phyloP scores from a whole-genome alignment of 2,113 vertebrate species.

The Ochotona princeps region DNA sequence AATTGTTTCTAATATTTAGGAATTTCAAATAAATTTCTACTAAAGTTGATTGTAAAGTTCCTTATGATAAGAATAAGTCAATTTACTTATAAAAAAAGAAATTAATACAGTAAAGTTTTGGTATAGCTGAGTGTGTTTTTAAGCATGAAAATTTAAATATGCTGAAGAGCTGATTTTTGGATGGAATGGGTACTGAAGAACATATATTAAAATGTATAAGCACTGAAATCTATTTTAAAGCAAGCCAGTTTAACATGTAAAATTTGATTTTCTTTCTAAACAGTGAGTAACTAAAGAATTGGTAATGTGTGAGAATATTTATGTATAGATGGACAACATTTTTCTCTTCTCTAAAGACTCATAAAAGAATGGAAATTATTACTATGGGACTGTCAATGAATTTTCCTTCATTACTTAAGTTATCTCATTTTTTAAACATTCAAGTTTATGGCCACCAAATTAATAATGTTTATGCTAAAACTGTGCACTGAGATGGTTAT shows the following conservation, averaged over 20 bases:
- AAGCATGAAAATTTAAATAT: background rate
- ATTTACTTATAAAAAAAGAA: too few species aligned
- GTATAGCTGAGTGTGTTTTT: background rate
- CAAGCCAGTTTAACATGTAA: background rate
- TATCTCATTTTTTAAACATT: background rate
- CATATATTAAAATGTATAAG: background rate
- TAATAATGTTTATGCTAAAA: background rate
- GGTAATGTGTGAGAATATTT: background rate
- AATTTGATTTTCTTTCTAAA: constrained; percentile 31
- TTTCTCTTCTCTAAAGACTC: background rate
- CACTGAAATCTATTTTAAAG: constrained; percentile 11
- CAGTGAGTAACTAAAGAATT: background rate
- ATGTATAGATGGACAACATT: background rate
- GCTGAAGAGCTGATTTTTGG: background rate
- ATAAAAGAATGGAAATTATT: background rate
- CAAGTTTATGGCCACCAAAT: background rate
- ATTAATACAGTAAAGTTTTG: too few species aligned
- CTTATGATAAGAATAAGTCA: too few species aligned
- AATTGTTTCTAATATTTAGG: too few species aligned
- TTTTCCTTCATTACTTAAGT: background rate
- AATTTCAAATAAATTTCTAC: background rate
- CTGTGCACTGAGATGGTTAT: background rate
- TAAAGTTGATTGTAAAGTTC: too few species aligned
- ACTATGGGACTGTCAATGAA: background rate
- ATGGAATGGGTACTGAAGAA: constrained; percentile 20